Evolutionary conservation across 2,888 invertebrate genomes (phyloP), one percentile per base, ranked within the genome.

Genomic region (Oxystoma pomonae): DNA sequence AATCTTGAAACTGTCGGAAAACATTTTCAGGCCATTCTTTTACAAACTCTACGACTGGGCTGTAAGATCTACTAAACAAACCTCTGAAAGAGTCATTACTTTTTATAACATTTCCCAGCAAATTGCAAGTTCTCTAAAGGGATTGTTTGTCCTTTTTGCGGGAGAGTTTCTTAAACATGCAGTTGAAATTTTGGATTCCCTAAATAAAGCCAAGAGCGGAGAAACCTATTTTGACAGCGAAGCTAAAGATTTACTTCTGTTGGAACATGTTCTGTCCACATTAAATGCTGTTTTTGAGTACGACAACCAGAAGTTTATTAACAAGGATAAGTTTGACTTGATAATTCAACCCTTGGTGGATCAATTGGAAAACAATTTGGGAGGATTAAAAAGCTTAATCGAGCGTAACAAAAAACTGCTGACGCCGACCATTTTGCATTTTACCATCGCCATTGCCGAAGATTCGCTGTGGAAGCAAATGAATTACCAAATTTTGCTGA

Each of bases 41-140:
- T 89, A 90, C 73, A 89, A 90, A 81, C 83, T 96, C 16, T 94
- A 90, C 76, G 91, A 92, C 74, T 97, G 96, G 96, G 92, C 94
- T 0, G 84, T 87, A 55, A 83, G 88, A 67, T 82, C 83, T 62
- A 84, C 86, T 66, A 55, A 51, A 1, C 81, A 83, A 71, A 83
- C 85, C 59, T 86, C 86, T 62, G 87, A 88, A 63, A 82, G 92
- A 63, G 81, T 87, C 12, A 88, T 94, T 58, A 94, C 94, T 0
- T 96, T 94, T 78, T 94, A 92, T 77, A 86, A 88, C 86, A 76
- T 94, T 35, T 91, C 92, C 63, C 85, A 85, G 66, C 87, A 86
- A 55, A 87, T 96, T 58, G 92, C 95, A 0, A 90, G 90, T 60
- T 87, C 88, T 65, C 81, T 98, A 2, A 93, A 94, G 78, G 91